A percentile compares a stretch with the other conserved stretches of the same genome.
These are phyloP conservation scores for Microtus richardsoni DNA, from an alignment of 2,113 vertebrate species.

Conservation along the genomic window DNA sequence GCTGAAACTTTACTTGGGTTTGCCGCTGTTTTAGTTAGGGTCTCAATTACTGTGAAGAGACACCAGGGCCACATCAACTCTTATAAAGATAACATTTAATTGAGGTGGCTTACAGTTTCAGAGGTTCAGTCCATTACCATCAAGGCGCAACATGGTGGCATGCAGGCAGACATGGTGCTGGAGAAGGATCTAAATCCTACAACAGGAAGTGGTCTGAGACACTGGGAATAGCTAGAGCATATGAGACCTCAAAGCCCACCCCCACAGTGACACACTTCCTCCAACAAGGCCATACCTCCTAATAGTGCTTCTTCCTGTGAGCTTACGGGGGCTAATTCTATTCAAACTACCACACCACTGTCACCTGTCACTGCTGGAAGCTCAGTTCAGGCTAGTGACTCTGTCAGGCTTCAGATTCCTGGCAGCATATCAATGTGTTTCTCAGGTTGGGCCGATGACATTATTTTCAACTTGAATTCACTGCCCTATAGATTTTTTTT, in stretches of 20 bases:
- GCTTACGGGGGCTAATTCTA: neutral
- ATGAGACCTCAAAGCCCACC: neutral
- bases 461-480: constrained; percentile 44
- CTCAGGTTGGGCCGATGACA: neutral
- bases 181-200: neutral
- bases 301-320: neutral
- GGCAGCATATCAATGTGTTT: neutral
- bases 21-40: neutral
- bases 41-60: neutral
- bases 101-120: neutral
- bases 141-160: neutral
- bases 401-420: neutral
- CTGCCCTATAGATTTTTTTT: neutral
- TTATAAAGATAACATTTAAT: neutral
- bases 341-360: neutral
- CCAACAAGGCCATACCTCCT: neutral
- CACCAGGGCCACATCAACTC: neutral
- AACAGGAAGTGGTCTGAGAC: neutral
- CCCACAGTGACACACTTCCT: neutral
- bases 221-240: neutral
- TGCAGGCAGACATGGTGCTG: neutral
- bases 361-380: neutral
- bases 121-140: neutral
- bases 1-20: neutral
- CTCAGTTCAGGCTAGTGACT: neutral